Percentiles rank a stretch among this genome's conserved stretches.
These are phyloP conservation scores for Mimas tiliae DNA, from an alignment of 2,888 invertebrate genomes.

Conservation along the genomic window DNA sequence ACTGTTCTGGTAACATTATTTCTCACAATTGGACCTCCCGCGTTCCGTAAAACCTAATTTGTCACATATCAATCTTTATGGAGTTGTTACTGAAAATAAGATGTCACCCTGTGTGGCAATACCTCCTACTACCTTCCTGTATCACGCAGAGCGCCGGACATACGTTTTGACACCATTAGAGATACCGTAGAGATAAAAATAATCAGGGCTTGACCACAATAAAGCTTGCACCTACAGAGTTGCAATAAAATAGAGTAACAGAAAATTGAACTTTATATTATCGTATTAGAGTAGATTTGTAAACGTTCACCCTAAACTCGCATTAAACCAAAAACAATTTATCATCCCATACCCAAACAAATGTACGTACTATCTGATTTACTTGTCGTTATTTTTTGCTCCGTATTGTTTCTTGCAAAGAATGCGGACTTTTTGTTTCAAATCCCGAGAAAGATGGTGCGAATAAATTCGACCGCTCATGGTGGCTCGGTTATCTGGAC, in stretches of 20 bases:
- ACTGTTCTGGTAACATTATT: slow-evolving; percentile 52
- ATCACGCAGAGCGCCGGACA: slow-evolving; percentile 78
- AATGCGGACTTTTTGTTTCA: slow-evolving; percentile 76
- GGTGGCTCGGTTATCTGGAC: slow-evolving; percentile 46
- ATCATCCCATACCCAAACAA: slow-evolving; percentile 70
- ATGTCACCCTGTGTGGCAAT: slow-evolving; percentile 76
- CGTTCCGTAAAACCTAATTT: slow-evolving; percentile 62
- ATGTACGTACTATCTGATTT: slow-evolving; percentile 78
- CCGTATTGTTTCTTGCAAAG: slow-evolving; percentile 67
- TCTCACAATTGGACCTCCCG: slow-evolving; percentile 72
- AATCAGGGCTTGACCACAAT: slow-evolving; percentile 78
- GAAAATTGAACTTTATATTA: slow-evolving; percentile 41
- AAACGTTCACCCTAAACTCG: slow-evolving; percentile 4
- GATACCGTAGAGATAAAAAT: slow-evolving; percentile 75
- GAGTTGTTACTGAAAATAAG: slow-evolving; percentile 64
- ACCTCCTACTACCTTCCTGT: slow-evolving; percentile 79
- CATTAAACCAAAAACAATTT: slow-evolving; percentile 61
- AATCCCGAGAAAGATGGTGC: slow-evolving; percentile 61
- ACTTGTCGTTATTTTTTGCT: slow-evolving; percentile 72
- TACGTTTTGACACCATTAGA: slow-evolving; percentile 79
- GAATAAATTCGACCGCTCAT: slow-evolving; percentile 69
- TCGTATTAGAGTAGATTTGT: slow-evolving; percentile 12
- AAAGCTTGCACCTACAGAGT: slow-evolving; percentile 45
- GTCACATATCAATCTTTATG: slow-evolving; percentile 69
- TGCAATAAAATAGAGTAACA: slow-evolving; percentile 26